phyloP scores from a whole-genome alignment of 2,888 invertebrate genomes.

The Tachina lurida region DNA sequence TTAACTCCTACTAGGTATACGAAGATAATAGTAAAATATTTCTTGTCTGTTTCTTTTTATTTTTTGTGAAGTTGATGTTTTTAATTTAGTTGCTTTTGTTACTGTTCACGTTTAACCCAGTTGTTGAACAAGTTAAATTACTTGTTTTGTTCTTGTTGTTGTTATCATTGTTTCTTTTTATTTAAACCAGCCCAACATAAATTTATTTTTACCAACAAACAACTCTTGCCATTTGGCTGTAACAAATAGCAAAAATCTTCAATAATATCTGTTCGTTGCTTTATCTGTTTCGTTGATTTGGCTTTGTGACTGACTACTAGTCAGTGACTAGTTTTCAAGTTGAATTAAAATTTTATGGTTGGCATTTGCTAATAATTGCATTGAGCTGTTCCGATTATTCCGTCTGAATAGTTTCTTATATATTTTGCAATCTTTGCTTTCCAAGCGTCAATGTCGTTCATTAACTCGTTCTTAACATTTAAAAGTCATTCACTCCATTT shows the following conservation, averaged over 20 bases:
- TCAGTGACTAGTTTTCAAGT: constrained; percentile 44
- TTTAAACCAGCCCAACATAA: constrained; percentile 55
- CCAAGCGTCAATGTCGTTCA: not conserved
- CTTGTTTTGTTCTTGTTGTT: constrained; percentile 40
- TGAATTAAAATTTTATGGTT: constrained; percentile 23
- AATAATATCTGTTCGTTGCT: not conserved
- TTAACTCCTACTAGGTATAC: not conserved
- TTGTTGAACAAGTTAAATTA: constrained; percentile 65
- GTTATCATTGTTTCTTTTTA: constrained; percentile 30
- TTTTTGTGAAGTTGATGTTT: constrained; percentile 29
- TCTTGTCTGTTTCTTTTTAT: constrained; percentile 21
- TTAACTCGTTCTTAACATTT: constrained; percentile 31
- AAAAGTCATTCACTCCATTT: constrained; percentile 30
- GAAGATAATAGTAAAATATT: constrained; percentile 2
- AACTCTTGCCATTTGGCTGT: constrained; percentile 56
- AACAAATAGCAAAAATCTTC: constrained; percentile 10
- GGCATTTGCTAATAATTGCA: constrained; percentile 47
- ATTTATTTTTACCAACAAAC: constrained; percentile 43
- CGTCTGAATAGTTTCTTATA: not conserved
- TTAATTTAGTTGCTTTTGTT: constrained; percentile 43
- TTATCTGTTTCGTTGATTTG: constrained; percentile 5
- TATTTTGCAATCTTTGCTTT: not conserved
- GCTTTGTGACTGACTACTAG: not conserved
- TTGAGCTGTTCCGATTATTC: constrained; percentile 44
- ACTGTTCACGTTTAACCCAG: constrained; percentile 66